Conservation (phyloP, 2,888 invertebrate species). For the Meiosimyza decipiens region DNA sequence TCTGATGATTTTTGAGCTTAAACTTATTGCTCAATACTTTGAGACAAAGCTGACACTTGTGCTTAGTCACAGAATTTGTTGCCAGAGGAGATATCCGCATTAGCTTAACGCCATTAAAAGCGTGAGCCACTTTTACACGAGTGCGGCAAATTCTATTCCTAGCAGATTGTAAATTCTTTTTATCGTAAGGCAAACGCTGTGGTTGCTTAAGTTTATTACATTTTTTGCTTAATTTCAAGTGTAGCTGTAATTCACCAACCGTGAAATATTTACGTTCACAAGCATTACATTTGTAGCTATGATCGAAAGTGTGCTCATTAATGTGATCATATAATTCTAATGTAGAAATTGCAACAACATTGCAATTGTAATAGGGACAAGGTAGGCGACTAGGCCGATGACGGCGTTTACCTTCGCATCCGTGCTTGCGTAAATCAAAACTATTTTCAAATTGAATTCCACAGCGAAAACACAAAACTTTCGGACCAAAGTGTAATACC, state of each 20-base stretch:
- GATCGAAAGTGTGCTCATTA: slow-evolving; percentile 38
- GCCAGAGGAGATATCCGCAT: slow-evolving; percentile 5
- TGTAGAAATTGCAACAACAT: slow-evolving; percentile 41
- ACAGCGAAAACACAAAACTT: slow-evolving; percentile 49
- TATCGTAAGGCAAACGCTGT: slow-evolving; percentile 29
- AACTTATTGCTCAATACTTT: slow-evolving; percentile 13
- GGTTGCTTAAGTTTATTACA: slow-evolving; percentile 40
- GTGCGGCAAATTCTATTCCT: not conserved
- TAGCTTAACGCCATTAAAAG: slow-evolving; percentile 5
- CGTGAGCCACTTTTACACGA: slow-evolving; percentile 2
- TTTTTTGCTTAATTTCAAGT: slow-evolving; percentile 38
- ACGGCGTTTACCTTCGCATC: slow-evolving; percentile 34
- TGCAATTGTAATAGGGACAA: slow-evolving; percentile 53
- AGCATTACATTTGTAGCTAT: slow-evolving; percentile 46
- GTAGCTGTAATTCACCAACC: slow-evolving; percentile 43
- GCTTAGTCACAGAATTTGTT: not conserved
- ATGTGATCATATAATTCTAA: slow-evolving; percentile 50
- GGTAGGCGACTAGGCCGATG: slow-evolving; percentile 26
- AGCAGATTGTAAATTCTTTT: not conserved
- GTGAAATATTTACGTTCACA: slow-evolving; percentile 47
- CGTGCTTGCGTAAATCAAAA: slow-evolving; percentile 43
- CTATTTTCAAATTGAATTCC: slow-evolving; percentile 45
- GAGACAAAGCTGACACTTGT: slow-evolving; percentile 13
- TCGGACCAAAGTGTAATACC: slow-evolving; percentile 49
- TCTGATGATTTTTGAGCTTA: slow-evolving; percentile 11